Evolutionary conservation across 2,797 vertebrate species (phyloP).

Genomic region (Lacerta viridis): DNA sequence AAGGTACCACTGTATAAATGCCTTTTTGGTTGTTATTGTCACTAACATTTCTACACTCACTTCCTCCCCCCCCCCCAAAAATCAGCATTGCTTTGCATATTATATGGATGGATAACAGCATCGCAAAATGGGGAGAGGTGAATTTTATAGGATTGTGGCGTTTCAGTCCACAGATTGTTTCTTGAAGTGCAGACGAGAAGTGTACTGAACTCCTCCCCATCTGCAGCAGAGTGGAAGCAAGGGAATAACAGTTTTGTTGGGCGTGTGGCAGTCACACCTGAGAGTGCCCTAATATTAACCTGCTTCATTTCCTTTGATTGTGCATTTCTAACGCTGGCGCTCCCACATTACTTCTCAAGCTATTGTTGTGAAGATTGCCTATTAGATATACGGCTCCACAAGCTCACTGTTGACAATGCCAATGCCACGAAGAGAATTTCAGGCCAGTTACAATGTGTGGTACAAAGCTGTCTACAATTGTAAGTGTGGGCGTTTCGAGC

Average conservation of each 20-base stretch:
- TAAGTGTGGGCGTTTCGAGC: conserved; percentile 76
- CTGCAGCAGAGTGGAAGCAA: no score
- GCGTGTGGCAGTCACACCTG: not conserved
- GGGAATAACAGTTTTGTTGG: not conserved
- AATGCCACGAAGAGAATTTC: conserved; percentile 69
- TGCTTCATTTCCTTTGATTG: conserved; percentile 58
- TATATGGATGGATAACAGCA: no score
- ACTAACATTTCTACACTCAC: no score
- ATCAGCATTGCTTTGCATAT: no score
- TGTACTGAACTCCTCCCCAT: no score
- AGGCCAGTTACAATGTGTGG: conserved; percentile 69
- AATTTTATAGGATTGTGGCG: no score
- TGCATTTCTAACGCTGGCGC: conserved; percentile 50
- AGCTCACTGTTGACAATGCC: conserved; percentile 63
- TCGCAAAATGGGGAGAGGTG: no score
- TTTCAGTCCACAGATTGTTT: no score
- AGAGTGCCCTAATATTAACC: conserved; percentile 29
- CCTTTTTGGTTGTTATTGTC: no score
- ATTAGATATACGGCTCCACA: conserved; percentile 64
- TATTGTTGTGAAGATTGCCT: conserved; percentile 54
- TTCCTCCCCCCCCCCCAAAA: no score
- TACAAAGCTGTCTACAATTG: conserved; percentile 76
- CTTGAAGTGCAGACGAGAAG: no score
- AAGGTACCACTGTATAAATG: no score
- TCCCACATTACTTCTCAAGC: conserved; percentile 41